Evolutionary conservation across 2,888 invertebrate genomes (phyloP), one percentile per base, ranked within the genome.

Genomic region (Lasioglossum morio): DNA sequence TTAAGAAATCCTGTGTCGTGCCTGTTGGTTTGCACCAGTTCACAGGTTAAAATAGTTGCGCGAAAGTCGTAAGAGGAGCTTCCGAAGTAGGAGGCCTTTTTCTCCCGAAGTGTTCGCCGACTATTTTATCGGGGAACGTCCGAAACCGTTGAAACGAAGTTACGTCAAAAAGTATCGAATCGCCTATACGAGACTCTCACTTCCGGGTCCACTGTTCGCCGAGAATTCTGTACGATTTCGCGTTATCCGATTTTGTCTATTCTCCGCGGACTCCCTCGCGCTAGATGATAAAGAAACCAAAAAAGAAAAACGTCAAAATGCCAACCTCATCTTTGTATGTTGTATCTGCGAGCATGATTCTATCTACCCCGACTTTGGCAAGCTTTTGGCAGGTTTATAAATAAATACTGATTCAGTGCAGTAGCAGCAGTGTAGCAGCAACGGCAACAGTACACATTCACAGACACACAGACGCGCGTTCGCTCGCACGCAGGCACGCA

Each of bases 31-130:
- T 94, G 94, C 93, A 92, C 94, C 94, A 94, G 94, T 94, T 94
- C 92, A 92, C 91, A 92, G 92, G 93, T 94, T 94, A 94, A 94
- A 94, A 94, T 94, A 94, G 94, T 93, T 91, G 92, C 92, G 94
- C 92, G 94, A 94, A 94, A 94, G 93, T 93, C 92, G 92, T 89
- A 90, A 82, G 77, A 81, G 79, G 77, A 85, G 84, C 81, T 76
- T 75, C 69, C 37, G 83, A 87, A 76, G n/a, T n/a, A n/a, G 57
- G 30, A 69, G 87, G 83, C 75, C 79, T 83, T 73, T 82, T 73
- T 69, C 43, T 27, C 76, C 40, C 53, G 30, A 76, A 73, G 75
- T 73, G 48, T 69, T 48, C 19, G 34, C 46, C 53, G 34, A 63
- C 23, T 72, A n/a, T 75, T 30, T 53, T 19, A 8, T 34, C 30